These are phyloP conservation scores for Rhineura floridana DNA, from an alignment of 2,113 vertebrate genomes.

Conservation along the genomic window DNA sequence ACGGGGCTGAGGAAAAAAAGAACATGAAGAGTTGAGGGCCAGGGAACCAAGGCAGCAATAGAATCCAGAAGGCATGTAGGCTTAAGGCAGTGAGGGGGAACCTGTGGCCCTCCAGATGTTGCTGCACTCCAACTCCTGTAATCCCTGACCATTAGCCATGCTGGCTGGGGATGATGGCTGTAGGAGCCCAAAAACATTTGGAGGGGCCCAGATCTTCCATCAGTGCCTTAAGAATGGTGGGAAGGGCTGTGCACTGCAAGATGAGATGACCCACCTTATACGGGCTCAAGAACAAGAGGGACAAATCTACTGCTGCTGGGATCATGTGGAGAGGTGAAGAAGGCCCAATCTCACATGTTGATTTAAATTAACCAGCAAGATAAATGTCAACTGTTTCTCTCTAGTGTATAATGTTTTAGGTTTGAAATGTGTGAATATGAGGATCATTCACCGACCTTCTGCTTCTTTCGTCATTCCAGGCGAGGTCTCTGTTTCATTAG, in stretches of 20 bases:
- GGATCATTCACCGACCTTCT: background rate
- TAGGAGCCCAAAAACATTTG: no score
- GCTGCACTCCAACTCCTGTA: no score
- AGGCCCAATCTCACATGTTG: background rate
- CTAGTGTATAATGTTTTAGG: background rate
- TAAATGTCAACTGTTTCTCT: background rate
- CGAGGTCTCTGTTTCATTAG: background rate
- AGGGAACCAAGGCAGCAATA: background rate
- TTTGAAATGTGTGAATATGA: background rate
- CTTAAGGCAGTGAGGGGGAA: background rate
- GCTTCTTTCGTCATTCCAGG: background rate
- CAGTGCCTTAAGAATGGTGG: background rate
- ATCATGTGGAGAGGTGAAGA: background rate
- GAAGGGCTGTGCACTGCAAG: background rate
- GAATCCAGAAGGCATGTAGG: background rate
- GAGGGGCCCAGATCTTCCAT: no score
- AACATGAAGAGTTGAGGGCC: background rate
- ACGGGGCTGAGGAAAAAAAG: background rate
- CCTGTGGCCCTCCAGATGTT: no score
- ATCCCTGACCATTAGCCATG: no score
- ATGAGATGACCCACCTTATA: background rate
- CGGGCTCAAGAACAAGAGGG: background rate
- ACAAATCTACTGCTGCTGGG: background rate
- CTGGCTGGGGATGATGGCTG: no score
- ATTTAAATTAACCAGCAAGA: background rate